Base-by-base conservation (phyloP, 2,888 invertebrate species). In the Elegia similella region DNA sequence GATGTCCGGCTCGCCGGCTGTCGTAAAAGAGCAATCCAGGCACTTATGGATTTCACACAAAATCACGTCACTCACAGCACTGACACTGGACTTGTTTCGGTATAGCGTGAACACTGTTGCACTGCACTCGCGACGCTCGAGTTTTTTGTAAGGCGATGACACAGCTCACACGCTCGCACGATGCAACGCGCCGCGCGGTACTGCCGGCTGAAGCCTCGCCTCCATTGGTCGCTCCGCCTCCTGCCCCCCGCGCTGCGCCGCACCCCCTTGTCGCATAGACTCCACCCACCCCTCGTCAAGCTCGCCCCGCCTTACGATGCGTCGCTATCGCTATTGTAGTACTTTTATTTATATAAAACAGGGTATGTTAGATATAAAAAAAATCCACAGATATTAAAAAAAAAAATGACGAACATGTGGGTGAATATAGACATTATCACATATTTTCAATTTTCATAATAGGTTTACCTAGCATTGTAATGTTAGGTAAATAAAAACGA, bases 261-360 rank as follows among this genome's bases (percentile, higher is more conserved):
- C 54, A 98, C 1, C 98, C 62, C 59, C 60, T 58, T 12, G 55
- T 59, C 42, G 56, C 60, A 47, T 48, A 46, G 23, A 0, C 55
- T 2, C 32, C 57, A 43, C 55, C 32, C 57, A 43, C 55, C 55
- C 53, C 46, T 48, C 46, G 42, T 17, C 13, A 1, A 13, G 7
- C 6, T 1, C 10, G 32, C 30, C 15, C 42, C 38, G 38, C 38
- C 38, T 38, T 10, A n/a, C 12, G 12, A 38, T n/a, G 1, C 38
- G 38, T 12, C 34, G 34, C 34, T n/a, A n/a, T n/a, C n/a, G 23
- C 23, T 23, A 23, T 23, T 23, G 23, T 23, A 23, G 23, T 23
- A 5, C 23, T 23, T 23, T 23, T 23, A 23, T 23, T 23, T 3
- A 5, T 23, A 23, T 5, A 23, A 23, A 23, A 23, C 23, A 23